A percentile compares a stretch with the other conserved stretches of the same genome.
Conservation (phyloP, 2,888 invertebrate genomes). For the Calephelis perditalis region DNA sequence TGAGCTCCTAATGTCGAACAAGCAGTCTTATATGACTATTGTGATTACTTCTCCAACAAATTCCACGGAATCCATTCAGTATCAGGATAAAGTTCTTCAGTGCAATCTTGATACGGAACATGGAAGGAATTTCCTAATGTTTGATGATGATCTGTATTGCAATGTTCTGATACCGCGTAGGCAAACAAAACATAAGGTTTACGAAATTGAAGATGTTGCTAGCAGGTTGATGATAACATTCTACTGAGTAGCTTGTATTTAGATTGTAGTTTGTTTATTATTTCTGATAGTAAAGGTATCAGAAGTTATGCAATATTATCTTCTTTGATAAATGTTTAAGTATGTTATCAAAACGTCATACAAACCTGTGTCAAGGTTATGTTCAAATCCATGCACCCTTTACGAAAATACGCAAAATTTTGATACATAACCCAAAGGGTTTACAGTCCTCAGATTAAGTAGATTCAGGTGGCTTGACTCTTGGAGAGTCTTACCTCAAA, state of each 20-base stretch:
- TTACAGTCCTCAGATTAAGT: too few species aligned
- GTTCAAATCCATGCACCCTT: too few species aligned
- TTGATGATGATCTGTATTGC: constrained; percentile 49
- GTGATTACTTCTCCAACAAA: constrained; percentile 34
- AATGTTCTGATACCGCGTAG: constrained; percentile 45
- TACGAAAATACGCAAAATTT: too few species aligned
- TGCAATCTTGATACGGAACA: constrained; percentile 57
- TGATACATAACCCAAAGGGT: too few species aligned
- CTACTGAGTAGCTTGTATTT: neutral
- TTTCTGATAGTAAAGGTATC: too few species aligned
- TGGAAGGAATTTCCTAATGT: constrained; percentile 58
- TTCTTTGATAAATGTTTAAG: too few species aligned
- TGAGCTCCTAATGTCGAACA: constrained; percentile 39
- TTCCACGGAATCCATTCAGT: constrained; percentile 36
- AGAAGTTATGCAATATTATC: too few species aligned
- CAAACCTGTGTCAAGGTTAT: too few species aligned
- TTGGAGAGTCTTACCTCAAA: too few species aligned
- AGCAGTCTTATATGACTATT: constrained; percentile 39
- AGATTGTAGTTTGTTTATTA: neutral
- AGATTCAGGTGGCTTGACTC: too few species aligned
- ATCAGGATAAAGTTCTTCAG: constrained; percentile 49
- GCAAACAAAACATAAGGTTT: constrained; percentile 40
- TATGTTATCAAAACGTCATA: too few species aligned
- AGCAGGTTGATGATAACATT: constrained; percentile 46
- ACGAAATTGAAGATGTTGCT: constrained; percentile 60